Evolutionary conservation across 2,797 vertebrate species (phyloP).

Genomic region (Pipistrellus kuhlii): DNA sequence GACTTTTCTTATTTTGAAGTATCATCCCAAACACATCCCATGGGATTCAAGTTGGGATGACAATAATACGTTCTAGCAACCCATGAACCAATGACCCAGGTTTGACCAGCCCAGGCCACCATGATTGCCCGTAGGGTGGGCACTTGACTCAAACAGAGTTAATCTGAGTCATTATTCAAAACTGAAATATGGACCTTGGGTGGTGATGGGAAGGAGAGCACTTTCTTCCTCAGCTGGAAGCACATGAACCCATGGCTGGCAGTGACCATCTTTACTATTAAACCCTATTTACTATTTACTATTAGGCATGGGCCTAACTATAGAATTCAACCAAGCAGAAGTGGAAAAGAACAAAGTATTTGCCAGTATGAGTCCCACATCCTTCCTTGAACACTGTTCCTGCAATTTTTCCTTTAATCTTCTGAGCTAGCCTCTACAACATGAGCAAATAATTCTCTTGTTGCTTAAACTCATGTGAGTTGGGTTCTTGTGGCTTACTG

Average conservation of each 20-base stretch:
- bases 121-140: not conserved
- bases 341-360: not conserved
- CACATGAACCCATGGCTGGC: not conserved
- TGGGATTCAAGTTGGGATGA: not conserved
- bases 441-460: not conserved
- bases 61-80: not conserved
- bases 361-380: not conserved
- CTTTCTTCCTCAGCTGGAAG: not conserved
- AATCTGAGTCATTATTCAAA: not conserved
- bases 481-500: not conserved
- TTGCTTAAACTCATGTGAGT: not conserved
- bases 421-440: not conserved
- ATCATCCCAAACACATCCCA: not conserved
- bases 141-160: not conserved
- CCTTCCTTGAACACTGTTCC: not conserved
- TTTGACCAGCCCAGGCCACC: not conserved
- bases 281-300: not conserved
- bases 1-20: not conserved
- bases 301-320: not conserved
- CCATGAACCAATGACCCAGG: not conserved
- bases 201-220: not conserved
- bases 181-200: not conserved
- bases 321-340: not conserved
- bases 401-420: conserved; percentile 10
- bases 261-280: not conserved